A percentile compares a stretch with the other conserved stretches of the same genome.
phyloP scores from a whole-genome alignment of 2,113 vertebrate species.

The Corythaeola cristata region DNA sequence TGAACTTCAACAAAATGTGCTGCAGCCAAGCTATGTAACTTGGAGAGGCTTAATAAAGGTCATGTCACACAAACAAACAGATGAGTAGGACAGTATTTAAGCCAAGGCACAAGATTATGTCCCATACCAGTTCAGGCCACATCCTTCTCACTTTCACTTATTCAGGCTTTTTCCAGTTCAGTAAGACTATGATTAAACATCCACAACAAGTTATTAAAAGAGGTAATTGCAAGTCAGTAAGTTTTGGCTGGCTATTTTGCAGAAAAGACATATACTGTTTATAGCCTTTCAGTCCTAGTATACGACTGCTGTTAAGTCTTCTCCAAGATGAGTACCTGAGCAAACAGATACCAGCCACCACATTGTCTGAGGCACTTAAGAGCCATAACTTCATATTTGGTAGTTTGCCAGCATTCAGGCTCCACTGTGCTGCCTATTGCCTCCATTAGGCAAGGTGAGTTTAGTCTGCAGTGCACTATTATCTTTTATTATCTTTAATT shows the following conservation, averaged over 20 bases:
- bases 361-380: background rate
- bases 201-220: background rate
- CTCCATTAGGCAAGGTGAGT: background rate
- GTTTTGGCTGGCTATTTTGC: background rate
- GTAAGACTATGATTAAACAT: background rate
- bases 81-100: background rate
- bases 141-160: background rate
- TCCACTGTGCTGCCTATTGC: background rate
- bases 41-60: background rate
- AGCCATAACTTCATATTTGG: background rate
- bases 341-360: background rate
- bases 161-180: background rate
- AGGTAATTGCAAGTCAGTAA: background rate
- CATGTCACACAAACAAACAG: background rate
- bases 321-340: background rate
- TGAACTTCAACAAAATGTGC: background rate
- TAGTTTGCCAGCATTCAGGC: background rate
- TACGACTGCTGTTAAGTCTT: background rate
- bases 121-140: background rate
- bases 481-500: conserved; percentile 37
- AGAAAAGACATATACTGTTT: background rate
- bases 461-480: background rate
- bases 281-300: background rate
- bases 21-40: background rate
- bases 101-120: background rate